Conservation (phyloP, 2,888 invertebrate species). For the Andrena hattorfiana region DNA sequence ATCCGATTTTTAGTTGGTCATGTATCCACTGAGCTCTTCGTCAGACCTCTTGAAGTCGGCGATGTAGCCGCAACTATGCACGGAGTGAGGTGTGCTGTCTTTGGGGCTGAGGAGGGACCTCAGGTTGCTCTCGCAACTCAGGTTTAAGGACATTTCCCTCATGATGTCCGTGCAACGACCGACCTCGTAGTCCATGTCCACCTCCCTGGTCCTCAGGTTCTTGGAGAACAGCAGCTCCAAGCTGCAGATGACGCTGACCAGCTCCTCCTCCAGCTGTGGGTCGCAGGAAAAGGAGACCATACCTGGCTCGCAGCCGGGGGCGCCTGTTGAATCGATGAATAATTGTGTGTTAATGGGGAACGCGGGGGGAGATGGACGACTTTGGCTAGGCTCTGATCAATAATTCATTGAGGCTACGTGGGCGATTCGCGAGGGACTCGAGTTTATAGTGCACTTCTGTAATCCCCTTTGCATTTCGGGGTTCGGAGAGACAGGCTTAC, state of each 20-base stretch:
- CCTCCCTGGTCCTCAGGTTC: conserved; percentile 43
- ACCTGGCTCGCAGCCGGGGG: conserved; percentile 71
- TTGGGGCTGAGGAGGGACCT: conserved; percentile 53
- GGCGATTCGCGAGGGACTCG: no score
- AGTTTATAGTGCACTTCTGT: no score
- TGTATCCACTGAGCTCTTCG: conserved; percentile 62
- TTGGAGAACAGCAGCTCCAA: conserved; percentile 62
- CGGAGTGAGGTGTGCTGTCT: conserved; percentile 60
- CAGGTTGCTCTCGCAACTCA: conserved; percentile 47
- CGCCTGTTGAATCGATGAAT: conserved; percentile 56
- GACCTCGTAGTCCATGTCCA: conserved; percentile 40
- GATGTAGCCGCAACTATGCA: conserved; percentile 67
- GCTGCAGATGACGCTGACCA: conserved; percentile 69
- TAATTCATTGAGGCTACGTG: conserved; percentile 9
- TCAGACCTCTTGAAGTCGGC: conserved; percentile 58
- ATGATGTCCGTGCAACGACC: conserved; percentile 18
- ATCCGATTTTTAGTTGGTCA: conserved; percentile 56
- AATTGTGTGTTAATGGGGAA: conserved; percentile 4
- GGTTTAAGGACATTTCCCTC: conserved; percentile 50
- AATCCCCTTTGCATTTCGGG: no score
- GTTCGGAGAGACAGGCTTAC: no score
- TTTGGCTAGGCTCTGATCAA: neutral
- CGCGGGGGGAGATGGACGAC: neutral
- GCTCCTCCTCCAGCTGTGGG: conserved; percentile 69
- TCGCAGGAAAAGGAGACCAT: conserved; percentile 72